Conservation (phyloP, 2,113 vertebrate genomes). For the Apistogramma diplotaenia region DNA sequence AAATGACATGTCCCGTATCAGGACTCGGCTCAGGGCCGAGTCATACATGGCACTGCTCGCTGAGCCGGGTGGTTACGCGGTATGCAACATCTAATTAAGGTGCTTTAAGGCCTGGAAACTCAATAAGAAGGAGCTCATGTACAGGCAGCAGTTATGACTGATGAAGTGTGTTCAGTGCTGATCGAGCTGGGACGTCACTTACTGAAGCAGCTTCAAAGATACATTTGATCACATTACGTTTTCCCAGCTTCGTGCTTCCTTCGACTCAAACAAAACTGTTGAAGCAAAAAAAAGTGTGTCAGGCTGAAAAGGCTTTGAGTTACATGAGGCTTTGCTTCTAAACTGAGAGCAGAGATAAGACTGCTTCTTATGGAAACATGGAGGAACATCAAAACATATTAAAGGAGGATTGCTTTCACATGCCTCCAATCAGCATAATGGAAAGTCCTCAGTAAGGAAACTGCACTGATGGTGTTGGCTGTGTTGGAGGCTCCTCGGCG, state of each 20-base stretch:
- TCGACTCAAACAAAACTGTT: neutral
- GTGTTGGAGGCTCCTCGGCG: too few species aligned
- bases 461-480: too few species aligned
- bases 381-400: neutral
- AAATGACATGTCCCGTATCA: neutral
- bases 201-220: neutral
- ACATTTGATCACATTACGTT: neutral
- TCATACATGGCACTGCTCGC: neutral
- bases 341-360: neutral
- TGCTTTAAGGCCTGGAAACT: slow-evolving; percentile 27
- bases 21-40: neutral
- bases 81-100: slow-evolving; percentile 31
- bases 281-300: neutral
- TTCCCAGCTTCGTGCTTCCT: neutral
- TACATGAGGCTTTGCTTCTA: too few species aligned
- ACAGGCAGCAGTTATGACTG: slow-evolving; percentile 22
- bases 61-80: neutral
- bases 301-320: neutral
- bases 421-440: neutral
- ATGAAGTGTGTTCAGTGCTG: neutral
- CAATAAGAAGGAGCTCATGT: slow-evolving; percentile 12
- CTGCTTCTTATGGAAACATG: neutral
- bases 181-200: neutral
- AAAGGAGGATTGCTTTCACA: neutral
- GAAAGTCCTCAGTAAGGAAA: too few species aligned